These are phyloP conservation scores for Cheilinus undulatus DNA, from an alignment of 2,113 vertebrate genomes.

Conservation along the genomic window DNA sequence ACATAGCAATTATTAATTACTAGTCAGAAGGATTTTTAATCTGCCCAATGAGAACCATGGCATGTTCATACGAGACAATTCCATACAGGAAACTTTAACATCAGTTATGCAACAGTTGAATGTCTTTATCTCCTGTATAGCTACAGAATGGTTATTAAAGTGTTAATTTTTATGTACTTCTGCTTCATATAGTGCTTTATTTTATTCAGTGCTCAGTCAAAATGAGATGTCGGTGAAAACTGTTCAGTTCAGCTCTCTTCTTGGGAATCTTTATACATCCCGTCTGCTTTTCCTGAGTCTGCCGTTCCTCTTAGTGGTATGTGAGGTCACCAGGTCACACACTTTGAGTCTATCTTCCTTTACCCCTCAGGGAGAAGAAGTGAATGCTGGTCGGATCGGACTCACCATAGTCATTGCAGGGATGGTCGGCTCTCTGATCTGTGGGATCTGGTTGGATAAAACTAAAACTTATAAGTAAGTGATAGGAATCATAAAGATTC, in stretches of 20 bases:
- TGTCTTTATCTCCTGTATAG: too few species aligned
- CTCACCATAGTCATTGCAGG: slow-evolving; percentile 93
- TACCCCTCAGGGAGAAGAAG: slow-evolving; percentile 89
- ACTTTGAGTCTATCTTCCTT: slow-evolving; percentile 1
- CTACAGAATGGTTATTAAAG: too few species aligned
- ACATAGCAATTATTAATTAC: not conserved
- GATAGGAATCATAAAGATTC: not conserved
- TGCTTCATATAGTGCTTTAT: too few species aligned
- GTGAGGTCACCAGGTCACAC: not conserved
- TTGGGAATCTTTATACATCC: too few species aligned
- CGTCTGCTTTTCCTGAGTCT: not conserved
- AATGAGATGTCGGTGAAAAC: not conserved
- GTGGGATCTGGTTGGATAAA: slow-evolving; percentile 95
- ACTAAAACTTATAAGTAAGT: slow-evolving; percentile 97
- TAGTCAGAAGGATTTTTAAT: not conserved
- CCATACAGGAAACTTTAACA: too few species aligned
- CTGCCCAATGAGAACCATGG: too few species aligned
- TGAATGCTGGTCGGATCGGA: slow-evolving; percentile 97
- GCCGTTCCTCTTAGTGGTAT: not conserved
- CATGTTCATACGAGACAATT: too few species aligned
- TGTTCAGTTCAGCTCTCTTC: not conserved
- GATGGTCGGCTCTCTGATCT: slow-evolving; percentile 92
- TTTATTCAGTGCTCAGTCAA: not conserved
- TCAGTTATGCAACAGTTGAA: too few species aligned
- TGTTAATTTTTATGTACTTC: not conserved